Evolutionary conservation across 2,888 invertebrate species (phyloP).

Genomic region (Germaria angustata): DNA sequence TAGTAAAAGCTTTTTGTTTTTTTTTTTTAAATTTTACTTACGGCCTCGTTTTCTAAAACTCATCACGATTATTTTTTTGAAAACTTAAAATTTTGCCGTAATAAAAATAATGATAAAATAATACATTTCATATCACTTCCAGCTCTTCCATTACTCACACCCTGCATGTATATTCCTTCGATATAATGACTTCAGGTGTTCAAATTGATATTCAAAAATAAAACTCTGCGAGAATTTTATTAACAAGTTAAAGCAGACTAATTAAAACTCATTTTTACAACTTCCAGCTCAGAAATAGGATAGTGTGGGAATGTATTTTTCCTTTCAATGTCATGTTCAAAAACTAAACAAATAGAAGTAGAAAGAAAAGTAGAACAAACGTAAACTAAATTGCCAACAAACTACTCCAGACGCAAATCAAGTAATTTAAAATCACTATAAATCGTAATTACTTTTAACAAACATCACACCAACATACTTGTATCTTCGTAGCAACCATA

Average conservation of each 20-base stretch:
- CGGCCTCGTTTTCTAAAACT: no score
- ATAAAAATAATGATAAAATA: no score
- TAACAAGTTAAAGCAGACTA: not conserved
- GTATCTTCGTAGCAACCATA: not conserved
- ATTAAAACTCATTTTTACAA: not conserved
- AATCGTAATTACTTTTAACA: slow-evolving; percentile 34
- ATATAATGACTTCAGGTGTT: slow-evolving; percentile 50
- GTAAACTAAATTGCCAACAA: slow-evolving; percentile 33
- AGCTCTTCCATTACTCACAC: no score
- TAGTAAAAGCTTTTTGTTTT: slow-evolving; percentile 70
- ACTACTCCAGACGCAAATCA: slow-evolving; percentile 45
- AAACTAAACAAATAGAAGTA: not conserved
- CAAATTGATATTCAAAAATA: not conserved
- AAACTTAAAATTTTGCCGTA: no score
- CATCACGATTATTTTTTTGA: no score
- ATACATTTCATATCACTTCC: no score
- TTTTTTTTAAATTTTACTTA: not conserved
- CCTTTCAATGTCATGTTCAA: not conserved
- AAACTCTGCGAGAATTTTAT: not conserved
- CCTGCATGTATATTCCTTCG: not conserved
- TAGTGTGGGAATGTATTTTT: slow-evolving; percentile 45
- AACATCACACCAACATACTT: not conserved
- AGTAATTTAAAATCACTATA: slow-evolving; percentile 53
- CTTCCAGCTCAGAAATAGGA: not conserved
- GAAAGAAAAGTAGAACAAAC: slow-evolving; percentile 8